These are phyloP conservation scores for Calliphora vicina DNA, from an alignment of 1,140 invertebrate species.

Conservation along the genomic window DNA sequence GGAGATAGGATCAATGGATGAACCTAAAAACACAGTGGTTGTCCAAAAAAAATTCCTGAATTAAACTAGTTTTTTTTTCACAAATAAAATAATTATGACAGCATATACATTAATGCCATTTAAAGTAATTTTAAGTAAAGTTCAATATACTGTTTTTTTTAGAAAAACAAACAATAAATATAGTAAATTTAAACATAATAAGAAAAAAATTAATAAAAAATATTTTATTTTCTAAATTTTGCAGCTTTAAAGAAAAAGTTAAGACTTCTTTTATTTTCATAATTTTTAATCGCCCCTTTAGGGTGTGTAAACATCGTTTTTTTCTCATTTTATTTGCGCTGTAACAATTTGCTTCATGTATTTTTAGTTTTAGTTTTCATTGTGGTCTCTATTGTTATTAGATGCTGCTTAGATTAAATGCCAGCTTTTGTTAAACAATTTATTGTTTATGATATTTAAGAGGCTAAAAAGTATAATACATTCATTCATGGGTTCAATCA, in stretches of 20 bases:
- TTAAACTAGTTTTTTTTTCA: no score
- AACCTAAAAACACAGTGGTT: no score
- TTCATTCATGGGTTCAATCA: neutral
- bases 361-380: neutral
- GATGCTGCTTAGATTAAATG: conserved; percentile 8
- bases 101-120: no score
- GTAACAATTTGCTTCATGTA: conserved; percentile 11
- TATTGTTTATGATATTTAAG: neutral
- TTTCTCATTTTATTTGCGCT: neutral
- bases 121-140: no score
- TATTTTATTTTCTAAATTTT: neutral
- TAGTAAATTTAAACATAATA: no score
- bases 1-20: no score
- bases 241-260: neutral
- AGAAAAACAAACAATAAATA: no score
- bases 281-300: conserved; percentile 23
- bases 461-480: neutral
- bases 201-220: no score
- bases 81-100: no score
- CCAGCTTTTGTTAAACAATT: neutral
- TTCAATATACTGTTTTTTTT: no score
- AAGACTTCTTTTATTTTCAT: neutral
- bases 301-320: neutral
- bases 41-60: no score
- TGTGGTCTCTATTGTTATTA: neutral